phyloP scores from a whole-genome alignment of 2,113 vertebrate species.

The Pterophyllum scalare region DNA sequence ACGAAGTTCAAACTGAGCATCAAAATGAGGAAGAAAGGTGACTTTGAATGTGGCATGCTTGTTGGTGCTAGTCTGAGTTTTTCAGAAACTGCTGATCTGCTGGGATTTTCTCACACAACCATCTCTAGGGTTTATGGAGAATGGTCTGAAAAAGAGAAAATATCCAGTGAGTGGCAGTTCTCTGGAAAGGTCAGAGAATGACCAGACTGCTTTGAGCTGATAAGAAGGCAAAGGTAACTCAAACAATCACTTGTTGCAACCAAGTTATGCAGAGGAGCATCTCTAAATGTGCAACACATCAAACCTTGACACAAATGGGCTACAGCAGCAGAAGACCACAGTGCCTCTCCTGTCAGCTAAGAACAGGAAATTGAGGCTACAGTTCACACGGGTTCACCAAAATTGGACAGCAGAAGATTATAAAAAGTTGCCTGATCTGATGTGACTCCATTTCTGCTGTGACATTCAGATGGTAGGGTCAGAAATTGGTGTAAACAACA shows the following conservation, averaged over 20 bases:
- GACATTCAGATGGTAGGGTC: not conserved
- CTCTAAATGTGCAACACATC: not conserved
- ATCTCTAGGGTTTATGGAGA: not conserved
- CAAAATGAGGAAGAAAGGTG: not conserved
- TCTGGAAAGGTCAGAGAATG: not conserved
- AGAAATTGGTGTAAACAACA: not conserved
- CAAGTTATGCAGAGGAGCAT: not conserved
- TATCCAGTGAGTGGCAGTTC: not conserved
- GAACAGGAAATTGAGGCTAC: not conserved
- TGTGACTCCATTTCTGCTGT: not conserved
- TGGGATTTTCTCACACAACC: not conserved
- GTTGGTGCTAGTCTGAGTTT: not conserved
- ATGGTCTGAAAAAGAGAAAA: not conserved
- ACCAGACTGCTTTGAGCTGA: not conserved
- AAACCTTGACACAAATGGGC: not conserved
- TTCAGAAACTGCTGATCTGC: not conserved
- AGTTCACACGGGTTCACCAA: no score
- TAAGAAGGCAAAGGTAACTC: not conserved
- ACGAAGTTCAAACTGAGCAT: not conserved
- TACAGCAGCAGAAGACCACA: not conserved
- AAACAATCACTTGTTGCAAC: not conserved
- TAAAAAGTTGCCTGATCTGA: not conserved
- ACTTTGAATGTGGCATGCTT: not conserved
- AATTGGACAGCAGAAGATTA: no score
- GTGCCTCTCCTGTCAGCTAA: not conserved